A percentile compares a stretch with the other conserved stretches of the same genome.
phyloP scores from a whole-genome alignment of 2,888 invertebrate genomes.

The Cantharis flavilabris region DNA sequence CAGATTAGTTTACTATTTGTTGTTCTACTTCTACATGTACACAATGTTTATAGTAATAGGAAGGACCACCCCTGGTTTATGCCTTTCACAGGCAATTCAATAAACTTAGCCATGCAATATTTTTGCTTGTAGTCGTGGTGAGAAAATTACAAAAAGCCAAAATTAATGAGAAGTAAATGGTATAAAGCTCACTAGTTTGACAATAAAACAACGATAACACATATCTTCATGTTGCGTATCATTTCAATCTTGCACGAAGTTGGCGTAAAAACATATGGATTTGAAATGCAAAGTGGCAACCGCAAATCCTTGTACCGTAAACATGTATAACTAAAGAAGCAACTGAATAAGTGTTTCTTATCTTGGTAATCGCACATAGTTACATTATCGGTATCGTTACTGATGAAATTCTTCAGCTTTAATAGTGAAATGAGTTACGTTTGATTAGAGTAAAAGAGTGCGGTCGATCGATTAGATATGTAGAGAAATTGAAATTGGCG shows the following conservation, averaged over 20 bases:
- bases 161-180: constrained; percentile 31
- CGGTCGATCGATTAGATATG: not conserved
- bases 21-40: too few relatives aligned
- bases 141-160: constrained; percentile 1
- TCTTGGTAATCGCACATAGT: constrained; percentile 51
- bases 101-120: not conserved
- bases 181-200: constrained; percentile 43
- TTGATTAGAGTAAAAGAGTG: not conserved
- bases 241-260: constrained; percentile 53
- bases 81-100: too few relatives aligned
- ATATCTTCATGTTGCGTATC: constrained; percentile 53
- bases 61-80: too few relatives aligned
- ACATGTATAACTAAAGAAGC: constrained; percentile 47
- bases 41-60: too few relatives aligned
- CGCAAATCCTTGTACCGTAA: constrained; percentile 44
- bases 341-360: constrained; percentile 42
- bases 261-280: constrained; percentile 51
- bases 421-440: not conserved
- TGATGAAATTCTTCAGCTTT: constrained; percentile 20
- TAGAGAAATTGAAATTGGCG: not conserved
- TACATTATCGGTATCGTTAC: constrained; percentile 35
- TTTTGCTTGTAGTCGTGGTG: constrained; percentile 3
- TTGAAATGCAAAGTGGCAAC: constrained; percentile 53
- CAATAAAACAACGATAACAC: constrained; percentile 50
- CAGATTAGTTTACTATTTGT: too few relatives aligned